A percentile compares a stretch with the other conserved stretches of the same genome.
phyloP scores from a whole-genome alignment of 2,888 invertebrate genomes.

The Epsilonema sp. region DNA sequence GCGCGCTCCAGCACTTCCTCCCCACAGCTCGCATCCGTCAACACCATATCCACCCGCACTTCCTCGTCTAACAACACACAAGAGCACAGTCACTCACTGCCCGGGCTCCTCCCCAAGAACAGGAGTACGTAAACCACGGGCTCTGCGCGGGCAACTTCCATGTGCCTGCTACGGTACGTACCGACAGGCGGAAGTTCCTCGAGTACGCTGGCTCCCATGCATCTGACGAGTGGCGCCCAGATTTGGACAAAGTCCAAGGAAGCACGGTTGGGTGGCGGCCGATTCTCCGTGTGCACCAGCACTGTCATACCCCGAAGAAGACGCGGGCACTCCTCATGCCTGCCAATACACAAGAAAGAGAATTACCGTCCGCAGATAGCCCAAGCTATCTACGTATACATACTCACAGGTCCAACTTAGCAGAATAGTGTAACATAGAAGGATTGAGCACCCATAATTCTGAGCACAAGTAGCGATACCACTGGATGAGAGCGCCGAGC shows the following conservation, averaged over 20 bases:
- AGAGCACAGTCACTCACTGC: neutral
- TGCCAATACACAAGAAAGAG: too few species aligned
- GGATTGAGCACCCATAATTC: too few species aligned
- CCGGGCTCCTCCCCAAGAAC: neutral
- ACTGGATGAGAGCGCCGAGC: constrained; percentile 20
- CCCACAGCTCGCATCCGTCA: constrained; percentile 30
- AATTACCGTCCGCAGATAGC: constrained; percentile 12
- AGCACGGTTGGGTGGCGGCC: constrained; percentile 6
- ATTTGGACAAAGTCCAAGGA: constrained; percentile 17
- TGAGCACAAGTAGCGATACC: too few species aligned
- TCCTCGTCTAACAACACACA: too few species aligned
- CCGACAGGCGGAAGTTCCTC: constrained; percentile 3
- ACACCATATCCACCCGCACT: constrained; percentile 21
- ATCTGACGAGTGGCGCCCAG: constrained; percentile 20
- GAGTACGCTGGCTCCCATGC: constrained; percentile 18
- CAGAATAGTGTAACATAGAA: too few species aligned
- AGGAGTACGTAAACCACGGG: too few species aligned
- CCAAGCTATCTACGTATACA: too few species aligned
- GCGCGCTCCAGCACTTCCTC: constrained; percentile 20
- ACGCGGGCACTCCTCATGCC: constrained; percentile 12
- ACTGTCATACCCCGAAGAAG: constrained; percentile 17
- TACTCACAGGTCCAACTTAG: too few species aligned
- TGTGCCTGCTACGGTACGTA: too few species aligned
- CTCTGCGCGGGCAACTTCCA: too few species aligned
- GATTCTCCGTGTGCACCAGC: constrained; percentile 14